Percentiles rank a stretch among this genome's conserved stretches.
Evolutionary conservation across 2,113 vertebrate genomes (phyloP).

Genomic region (Hyperopisus bebe): DNA sequence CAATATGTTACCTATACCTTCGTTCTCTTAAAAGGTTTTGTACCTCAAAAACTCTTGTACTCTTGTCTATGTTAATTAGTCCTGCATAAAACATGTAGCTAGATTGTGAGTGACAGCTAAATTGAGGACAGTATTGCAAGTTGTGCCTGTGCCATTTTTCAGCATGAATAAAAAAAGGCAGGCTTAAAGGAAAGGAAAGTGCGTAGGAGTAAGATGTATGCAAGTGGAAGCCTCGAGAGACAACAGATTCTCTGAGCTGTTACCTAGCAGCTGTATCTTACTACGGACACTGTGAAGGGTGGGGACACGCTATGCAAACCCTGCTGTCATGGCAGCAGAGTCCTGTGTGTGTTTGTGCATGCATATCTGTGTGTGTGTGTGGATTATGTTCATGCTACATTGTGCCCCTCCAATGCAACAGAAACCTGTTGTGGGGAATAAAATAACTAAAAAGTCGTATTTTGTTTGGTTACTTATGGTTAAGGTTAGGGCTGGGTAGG

Average conservation of each 20-base stretch:
- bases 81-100: neutral
- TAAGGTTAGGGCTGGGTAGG: too few relatives aligned
- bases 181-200: neutral
- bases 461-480: too few relatives aligned
- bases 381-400: neutral
- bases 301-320: neutral
- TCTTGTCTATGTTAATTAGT: constrained; percentile 20
- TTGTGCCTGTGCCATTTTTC: constrained; percentile 28
- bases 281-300: neutral
- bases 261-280: constrained; percentile 3
- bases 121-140: constrained; percentile 45
- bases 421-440: too few relatives aligned
- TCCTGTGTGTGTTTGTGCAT: neutral
- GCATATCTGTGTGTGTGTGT: too few relatives aligned
- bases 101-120: constrained; percentile 49
- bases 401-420: too few relatives aligned
- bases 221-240: neutral
- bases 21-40: neutral
- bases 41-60: constrained; percentile 28
- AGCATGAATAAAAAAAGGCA: constrained; percentile 9
- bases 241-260: neutral
- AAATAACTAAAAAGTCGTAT: too few relatives aligned
- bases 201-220: neutral
- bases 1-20: neutral
- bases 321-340: neutral